Evolutionary conservation across 2,113 vertebrate genomes (phyloP), one percentile per base, ranked within the genome.

Genomic region (Oryzias curvinotus): DNA sequence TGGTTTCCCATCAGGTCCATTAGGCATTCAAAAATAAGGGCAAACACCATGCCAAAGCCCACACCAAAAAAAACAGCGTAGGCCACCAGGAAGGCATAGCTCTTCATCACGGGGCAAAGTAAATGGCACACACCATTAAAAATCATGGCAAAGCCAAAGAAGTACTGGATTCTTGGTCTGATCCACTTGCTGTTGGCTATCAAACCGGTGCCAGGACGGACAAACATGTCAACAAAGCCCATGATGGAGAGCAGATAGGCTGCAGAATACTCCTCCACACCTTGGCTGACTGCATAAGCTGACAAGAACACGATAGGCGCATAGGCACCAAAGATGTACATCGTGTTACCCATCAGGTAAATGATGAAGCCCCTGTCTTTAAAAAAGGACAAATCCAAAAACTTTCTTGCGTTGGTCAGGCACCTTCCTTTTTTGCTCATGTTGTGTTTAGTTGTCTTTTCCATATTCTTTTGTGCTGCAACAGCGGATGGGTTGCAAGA

Each of bases 261-360:
- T 0, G 91, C 87, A 1, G 88, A 91, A 56, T 92, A 93, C 43
- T 93, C 84, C 0, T 95, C 93, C 0, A 94, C 68, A 18, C 92
- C 93, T 0, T 66, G 84, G 54, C 85, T 85, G 56, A 94, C 88
- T 15, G 91, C 93, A 1, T 94, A 93, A 7, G 91, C 85, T 0
- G 91, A 85, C 75, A 95, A 75, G 80, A 96, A 95, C 50, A 95
- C 82, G 15, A 95, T 93, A 28, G 94, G 93, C 1, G 91, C 90
- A 47, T 92, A 94, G 75, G 93, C 91, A 0, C 90, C 92, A 18
- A 94, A 90, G 80, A 95, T 93, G 86, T 92, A 93, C 48, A 95
- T 69, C 16, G 92, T 62, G 0, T 93, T 94, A 65, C 93, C 92
- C 0, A 91, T 67, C 58, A 95, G 82, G 86, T 95, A 95, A 75